These are phyloP conservation scores for Centropus bengalensis DNA, from an alignment of 2,113 vertebrate species.

Conservation along the genomic window DNA sequence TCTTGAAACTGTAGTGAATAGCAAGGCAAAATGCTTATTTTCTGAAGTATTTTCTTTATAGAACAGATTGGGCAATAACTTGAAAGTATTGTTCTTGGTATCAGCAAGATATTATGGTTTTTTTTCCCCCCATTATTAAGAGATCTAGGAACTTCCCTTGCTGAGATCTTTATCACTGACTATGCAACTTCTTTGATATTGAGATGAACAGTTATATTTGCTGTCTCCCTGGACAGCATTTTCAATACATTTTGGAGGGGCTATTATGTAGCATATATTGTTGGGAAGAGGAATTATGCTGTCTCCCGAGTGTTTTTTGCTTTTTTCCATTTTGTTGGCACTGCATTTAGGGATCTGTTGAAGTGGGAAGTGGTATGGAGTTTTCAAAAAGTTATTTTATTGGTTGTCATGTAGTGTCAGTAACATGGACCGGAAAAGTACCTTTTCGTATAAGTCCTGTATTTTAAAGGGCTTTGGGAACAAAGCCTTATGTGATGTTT, in stretches of 20 bases:
- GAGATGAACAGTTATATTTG: not conserved
- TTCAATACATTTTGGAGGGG: not conserved
- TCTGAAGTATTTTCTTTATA: not conserved
- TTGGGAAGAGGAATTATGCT: not conserved
- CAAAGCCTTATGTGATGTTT: not conserved
- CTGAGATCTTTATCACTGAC: not conserved
- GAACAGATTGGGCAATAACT: not conserved
- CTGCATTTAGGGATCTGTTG: not conserved
- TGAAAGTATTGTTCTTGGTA: not conserved
- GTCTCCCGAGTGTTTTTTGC: fast-evolving
- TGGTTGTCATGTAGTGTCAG: not conserved
- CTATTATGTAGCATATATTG: not conserved
- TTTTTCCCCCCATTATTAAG: not conserved
- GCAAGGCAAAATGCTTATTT: not conserved
- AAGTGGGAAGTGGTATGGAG: not conserved
- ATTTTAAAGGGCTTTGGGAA: not conserved
- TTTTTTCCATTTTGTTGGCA: not conserved
- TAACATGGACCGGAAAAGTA: not conserved
- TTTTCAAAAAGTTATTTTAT: not conserved
- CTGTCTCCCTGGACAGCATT: not conserved
- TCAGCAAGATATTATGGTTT: not conserved
- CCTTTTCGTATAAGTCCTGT: not conserved
- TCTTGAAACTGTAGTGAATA: not conserved
- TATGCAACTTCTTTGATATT: not conserved
- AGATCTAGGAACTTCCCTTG: not conserved